Evolutionary conservation across 2,113 vertebrate genomes (phyloP).

Genomic region (Oncorhynchus tshawytscha): DNA sequence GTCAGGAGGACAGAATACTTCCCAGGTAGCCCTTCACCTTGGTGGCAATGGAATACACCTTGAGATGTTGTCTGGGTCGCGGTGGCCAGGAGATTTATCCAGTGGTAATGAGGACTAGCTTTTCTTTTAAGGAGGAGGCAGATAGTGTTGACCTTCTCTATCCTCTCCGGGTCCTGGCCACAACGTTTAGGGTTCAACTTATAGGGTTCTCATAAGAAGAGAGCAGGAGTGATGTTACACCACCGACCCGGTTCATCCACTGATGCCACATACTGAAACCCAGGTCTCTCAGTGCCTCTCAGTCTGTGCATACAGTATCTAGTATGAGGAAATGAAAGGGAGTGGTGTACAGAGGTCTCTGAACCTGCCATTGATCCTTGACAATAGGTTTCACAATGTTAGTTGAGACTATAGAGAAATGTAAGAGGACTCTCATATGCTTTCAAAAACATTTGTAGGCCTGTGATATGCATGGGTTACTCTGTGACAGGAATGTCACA

Average conservation of each 20-base stretch:
- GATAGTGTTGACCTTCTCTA: background rate
- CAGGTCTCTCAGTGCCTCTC: background rate
- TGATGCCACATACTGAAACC: background rate
- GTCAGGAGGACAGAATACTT: background rate
- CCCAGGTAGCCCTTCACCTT: slow-evolving; percentile 6
- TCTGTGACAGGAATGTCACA: background rate
- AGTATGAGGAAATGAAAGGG: too few relatives aligned
- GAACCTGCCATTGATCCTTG: too few relatives aligned
- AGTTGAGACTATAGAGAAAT: too few relatives aligned
- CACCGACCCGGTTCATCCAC: background rate
- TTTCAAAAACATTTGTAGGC: too few relatives aligned
- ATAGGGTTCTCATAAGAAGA: background rate
- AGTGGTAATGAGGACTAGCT: background rate
- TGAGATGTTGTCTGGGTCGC: background rate
- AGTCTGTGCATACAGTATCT: too few relatives aligned
- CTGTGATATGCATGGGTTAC: too few relatives aligned
- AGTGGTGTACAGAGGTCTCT: too few relatives aligned
- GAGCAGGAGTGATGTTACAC: background rate
- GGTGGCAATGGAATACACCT: background rate
- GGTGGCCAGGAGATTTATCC: slow-evolving; percentile 3
- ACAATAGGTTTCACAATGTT: too few relatives aligned
- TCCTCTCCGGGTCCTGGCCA: background rate
- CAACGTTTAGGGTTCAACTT: background rate
- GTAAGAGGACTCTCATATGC: too few relatives aligned
- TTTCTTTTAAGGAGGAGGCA: background rate